These are phyloP conservation scores for Ctenosaura bakeri DNA, from an alignment of 2,797 vertebrate species.

Conservation along the genomic window DNA sequence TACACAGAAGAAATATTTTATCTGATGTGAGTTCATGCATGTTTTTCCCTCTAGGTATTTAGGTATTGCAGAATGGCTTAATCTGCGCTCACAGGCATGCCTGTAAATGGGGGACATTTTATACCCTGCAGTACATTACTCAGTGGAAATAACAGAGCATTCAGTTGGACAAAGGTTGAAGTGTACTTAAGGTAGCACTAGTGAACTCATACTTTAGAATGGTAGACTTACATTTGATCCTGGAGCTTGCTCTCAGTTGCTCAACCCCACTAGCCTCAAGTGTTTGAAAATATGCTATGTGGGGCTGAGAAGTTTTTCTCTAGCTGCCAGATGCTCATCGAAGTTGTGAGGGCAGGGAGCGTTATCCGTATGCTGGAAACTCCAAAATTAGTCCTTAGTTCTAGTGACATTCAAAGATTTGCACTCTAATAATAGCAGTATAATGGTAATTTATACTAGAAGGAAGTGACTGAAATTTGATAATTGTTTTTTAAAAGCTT, in stretches of 20 bases:
- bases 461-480: conserved; percentile 53
- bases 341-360: background rate
- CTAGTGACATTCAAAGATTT: background rate
- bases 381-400: background rate
- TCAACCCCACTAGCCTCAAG: background rate
- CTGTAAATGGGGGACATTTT: too few relatives aligned
- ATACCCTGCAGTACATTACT: too few relatives aligned
- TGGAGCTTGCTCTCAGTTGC: background rate
- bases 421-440: conserved; percentile 18
- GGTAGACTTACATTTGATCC: background rate
- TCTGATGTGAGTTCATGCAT: too few relatives aligned
- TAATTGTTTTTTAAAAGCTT: conserved; percentile 59
- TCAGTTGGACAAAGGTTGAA: too few relatives aligned
- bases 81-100: too few relatives aligned
- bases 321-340: background rate
- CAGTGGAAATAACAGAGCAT: too few relatives aligned
- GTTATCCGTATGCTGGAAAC: background rate
- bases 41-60: too few relatives aligned
- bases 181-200: too few relatives aligned
- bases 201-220: too few relatives aligned
- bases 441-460: conserved; percentile 55
- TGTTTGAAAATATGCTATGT: background rate
- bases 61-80: too few relatives aligned
- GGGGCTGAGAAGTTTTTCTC: background rate
- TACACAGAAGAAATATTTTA: too few relatives aligned